Percentiles rank a stretch among this genome's conserved stretches.
phyloP scores from a whole-genome alignment of 1,140 invertebrate species.

The Pomacea maculata region DNA sequence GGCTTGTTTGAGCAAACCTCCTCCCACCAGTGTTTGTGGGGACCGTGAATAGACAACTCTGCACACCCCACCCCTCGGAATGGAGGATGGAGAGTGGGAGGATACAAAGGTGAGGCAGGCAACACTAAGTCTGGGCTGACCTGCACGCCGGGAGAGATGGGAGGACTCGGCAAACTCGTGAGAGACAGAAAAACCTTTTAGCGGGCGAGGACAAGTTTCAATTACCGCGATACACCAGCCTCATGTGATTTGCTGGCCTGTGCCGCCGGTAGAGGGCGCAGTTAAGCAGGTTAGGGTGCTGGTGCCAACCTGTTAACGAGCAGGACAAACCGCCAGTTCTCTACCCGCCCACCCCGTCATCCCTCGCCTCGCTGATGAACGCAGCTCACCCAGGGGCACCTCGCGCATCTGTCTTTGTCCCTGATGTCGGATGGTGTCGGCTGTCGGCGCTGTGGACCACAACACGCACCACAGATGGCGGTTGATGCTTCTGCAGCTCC shows the following conservation, averaged over 20 bases:
- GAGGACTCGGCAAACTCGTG: neutral
- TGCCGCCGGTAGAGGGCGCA: neutral
- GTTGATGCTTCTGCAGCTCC: too few relatives aligned
- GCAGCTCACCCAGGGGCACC: neutral
- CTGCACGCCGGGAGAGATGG: too few relatives aligned
- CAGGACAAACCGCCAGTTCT: neutral
- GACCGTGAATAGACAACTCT: too few relatives aligned
- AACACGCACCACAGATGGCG: too few relatives aligned
- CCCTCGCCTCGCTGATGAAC: neutral
- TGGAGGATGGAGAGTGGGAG: too few relatives aligned
- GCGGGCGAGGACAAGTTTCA: neutral
- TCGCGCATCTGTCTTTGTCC: neutral
- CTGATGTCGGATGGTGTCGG: too few relatives aligned
- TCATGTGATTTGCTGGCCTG: neutral
- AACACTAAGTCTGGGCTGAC: too few relatives aligned
- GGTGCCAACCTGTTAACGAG: constrained; percentile 5
- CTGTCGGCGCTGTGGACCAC: too few relatives aligned
- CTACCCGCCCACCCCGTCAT: neutral
- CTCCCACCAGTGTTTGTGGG: too few relatives aligned
- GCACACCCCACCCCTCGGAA: too few relatives aligned
- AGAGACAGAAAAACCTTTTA: neutral
- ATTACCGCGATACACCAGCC: neutral
- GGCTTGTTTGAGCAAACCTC: too few relatives aligned
- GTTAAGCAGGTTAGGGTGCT: constrained; percentile 1
- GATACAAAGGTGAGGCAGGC: too few relatives aligned